Evolutionary conservation across 2,888 invertebrate genomes (phyloP).

Genomic region (Rotaria socialis): DNA sequence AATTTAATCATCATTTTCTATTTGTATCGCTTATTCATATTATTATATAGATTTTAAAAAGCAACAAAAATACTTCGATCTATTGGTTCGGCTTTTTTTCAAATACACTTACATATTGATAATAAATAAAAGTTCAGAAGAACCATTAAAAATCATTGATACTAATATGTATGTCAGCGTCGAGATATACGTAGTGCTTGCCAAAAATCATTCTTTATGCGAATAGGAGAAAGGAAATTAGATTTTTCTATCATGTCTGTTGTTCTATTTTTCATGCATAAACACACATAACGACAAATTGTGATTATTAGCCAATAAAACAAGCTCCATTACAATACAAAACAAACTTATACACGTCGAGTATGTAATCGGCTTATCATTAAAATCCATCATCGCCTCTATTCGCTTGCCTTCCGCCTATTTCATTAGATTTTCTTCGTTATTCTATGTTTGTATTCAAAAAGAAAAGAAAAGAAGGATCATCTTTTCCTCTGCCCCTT

Average conservation of each 20-base stretch:
- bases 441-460: background rate
- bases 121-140: background rate
- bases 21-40: background rate
- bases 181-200: background rate
- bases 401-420: background rate
- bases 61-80: background rate
- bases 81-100: background rate
- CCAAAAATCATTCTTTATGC: background rate
- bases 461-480: background rate
- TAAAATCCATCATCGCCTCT: background rate
- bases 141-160: background rate
- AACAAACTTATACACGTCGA: background rate
- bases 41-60: no score
- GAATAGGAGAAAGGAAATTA: background rate
- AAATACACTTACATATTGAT: background rate
- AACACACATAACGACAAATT: background rate
- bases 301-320: background rate
- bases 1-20: background rate
- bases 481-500: background rate
- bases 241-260: background rate
- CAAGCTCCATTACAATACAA: background rate
- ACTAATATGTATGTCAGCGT: background rate
- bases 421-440: slow-evolving; percentile 7
- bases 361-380: background rate
- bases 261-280: background rate